A percentile compares a stretch with the other conserved stretches of the same genome.
phyloP scores from a whole-genome alignment of 1,140 invertebrate species.

The Pygmarrhopalites habei region DNA sequence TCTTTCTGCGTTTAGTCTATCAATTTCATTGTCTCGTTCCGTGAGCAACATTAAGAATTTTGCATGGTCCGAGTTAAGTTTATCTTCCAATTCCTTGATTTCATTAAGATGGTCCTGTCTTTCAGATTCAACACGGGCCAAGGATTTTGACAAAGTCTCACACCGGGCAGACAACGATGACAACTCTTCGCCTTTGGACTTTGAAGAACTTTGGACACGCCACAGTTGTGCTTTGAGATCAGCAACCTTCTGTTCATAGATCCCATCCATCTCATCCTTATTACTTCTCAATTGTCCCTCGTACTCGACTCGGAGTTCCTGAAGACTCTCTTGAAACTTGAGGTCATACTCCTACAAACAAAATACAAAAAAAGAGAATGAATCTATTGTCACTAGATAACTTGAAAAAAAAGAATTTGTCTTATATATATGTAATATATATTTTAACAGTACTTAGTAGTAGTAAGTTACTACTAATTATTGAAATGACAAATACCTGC shows the following conservation, averaged over 20 bases:
- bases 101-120: constrained; percentile 6
- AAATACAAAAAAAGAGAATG: too few relatives aligned
- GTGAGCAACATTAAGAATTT: constrained; percentile 64
- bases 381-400: too few relatives aligned
- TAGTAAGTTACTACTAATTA: too few relatives aligned
- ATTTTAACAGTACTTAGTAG: too few relatives aligned
- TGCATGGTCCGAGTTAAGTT: constrained; percentile 62
- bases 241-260: constrained; percentile 69
- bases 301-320: constrained; percentile 85
- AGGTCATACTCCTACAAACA: constrained; percentile 70
- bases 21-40: constrained; percentile 69
- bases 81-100: constrained; percentile 64
- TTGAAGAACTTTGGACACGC: constrained; percentile 40
- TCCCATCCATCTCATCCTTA: constrained; percentile 72
- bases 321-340: constrained; percentile 81
- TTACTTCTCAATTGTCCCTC: constrained; percentile 80
- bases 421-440: too few relatives aligned
- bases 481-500: too few relatives aligned
- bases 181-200: constrained; percentile 58
- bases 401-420: too few relatives aligned
- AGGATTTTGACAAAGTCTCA: constrained; percentile 62
- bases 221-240: constrained; percentile 43
- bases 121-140: constrained; percentile 64
- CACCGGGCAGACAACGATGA: constrained; percentile 60
- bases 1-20: constrained; percentile 72